A percentile compares a stretch with the other conserved stretches of the same genome.
These are phyloP conservation scores for Selenia dentaria DNA, from an alignment of 2,888 invertebrate genomes.

Conservation along the genomic window DNA sequence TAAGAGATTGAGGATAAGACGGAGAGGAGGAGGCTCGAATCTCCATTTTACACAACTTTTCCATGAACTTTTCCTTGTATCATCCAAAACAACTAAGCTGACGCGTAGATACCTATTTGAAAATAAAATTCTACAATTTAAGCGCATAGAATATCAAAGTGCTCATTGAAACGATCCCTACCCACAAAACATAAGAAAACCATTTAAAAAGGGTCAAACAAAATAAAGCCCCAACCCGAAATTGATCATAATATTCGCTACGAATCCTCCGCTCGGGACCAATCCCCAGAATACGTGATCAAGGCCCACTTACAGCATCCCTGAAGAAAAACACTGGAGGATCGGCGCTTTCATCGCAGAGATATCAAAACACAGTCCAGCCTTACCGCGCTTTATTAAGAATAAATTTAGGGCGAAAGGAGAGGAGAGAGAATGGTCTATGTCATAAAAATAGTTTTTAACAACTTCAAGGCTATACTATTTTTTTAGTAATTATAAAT, in stretches of 20 bases:
- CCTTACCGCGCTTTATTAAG: slow-evolving; percentile 81
- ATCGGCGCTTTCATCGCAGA: slow-evolving; percentile 66
- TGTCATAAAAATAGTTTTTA: slow-evolving; percentile 34
- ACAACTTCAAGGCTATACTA: too few species aligned
- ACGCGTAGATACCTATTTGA: too few species aligned
- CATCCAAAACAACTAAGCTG: too few species aligned
- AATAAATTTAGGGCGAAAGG: slow-evolving; percentile 78
- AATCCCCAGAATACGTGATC: slow-evolving; percentile 36
- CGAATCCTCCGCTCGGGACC: slow-evolving; percentile 22
- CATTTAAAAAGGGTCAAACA: slow-evolving; percentile 19
- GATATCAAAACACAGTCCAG: slow-evolving; percentile 77
- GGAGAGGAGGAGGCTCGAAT: too few species aligned
- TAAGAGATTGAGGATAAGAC: too few species aligned
- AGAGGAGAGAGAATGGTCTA: slow-evolving; percentile 35
- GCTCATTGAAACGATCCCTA: too few species aligned
- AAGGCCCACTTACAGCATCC: slow-evolving; percentile 30
- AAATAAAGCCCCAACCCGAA: slow-evolving; percentile 16
- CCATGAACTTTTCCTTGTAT: too few species aligned
- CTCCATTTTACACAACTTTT: too few species aligned
- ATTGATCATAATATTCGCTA: slow-evolving; percentile 24
- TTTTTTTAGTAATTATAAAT: too few species aligned
- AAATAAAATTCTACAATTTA: too few species aligned
- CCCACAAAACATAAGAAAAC: slow-evolving; percentile 14
- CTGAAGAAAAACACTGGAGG: slow-evolving; percentile 61
- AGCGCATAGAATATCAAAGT: too few species aligned